Evolutionary conservation across 1,140 invertebrate species (phyloP), one percentile per base, ranked within the genome.

Genomic region (Dermatophagoides farinae): DNA sequence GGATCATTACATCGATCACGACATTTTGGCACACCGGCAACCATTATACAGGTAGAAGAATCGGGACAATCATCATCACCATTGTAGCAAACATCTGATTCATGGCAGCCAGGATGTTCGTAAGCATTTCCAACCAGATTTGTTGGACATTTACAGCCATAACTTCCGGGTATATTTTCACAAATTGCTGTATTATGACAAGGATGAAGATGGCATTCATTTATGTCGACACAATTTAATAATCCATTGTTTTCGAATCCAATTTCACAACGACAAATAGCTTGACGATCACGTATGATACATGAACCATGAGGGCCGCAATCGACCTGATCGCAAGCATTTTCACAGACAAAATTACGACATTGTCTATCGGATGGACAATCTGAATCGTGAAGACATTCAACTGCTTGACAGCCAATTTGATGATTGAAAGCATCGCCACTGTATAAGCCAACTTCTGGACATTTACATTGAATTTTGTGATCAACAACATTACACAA

Each of bases 151-250:
- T 62, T 64, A 38, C 66, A 66, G 43, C 54, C 57, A 71, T 79
- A 88, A 64, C 77, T 81, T 59, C 83, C 83, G 23, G 79, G 77
- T 18, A 79, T 70, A 68, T 86, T 86, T 37, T 76, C 75, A 67
- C 85, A 88, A n/a, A 80, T 69, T 5, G 85, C 84, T 70, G 87
- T 85, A 63, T 78, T 75, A 22, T 85, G 88, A 60, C 67, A 69
- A 16, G 68, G 65, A 58, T 64, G 62, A 8, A 59, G 54, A 38
- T 40, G 47, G 25, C 68, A 69, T 53, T 69, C 68, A 62, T 69
- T 62, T 9, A 67, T 53, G 38, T 69, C 67, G 57, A 60, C 61
- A 61, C 66, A 67, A 31, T 47, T 64, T 20, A 67, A 44, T 2
- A 59, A 51, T 25, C 66, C 66, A 57, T 66, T 65, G 39, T 67